These are phyloP conservation scores for Bicyclus anynana DNA, from an alignment of 1,140 invertebrate species.

Conservation along the genomic window DNA sequence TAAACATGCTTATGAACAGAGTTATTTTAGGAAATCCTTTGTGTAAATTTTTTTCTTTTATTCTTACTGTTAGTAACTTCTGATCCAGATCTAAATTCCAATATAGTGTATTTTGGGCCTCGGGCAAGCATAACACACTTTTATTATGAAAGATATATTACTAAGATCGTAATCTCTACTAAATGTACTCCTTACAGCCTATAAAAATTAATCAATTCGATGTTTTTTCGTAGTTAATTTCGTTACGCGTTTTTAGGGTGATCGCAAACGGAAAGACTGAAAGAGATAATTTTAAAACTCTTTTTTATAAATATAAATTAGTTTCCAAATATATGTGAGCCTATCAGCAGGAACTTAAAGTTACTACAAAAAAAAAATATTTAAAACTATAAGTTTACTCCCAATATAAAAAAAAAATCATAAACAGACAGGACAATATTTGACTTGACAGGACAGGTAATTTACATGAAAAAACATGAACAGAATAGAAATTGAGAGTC, in stretches of 20 bases:
- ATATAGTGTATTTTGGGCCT: slow-evolving; percentile 7
- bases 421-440: too few species aligned
- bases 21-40: slow-evolving; percentile 4
- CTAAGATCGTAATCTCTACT: slow-evolving; percentile 40
- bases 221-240: slow-evolving; percentile 30
- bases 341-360: too few species aligned
- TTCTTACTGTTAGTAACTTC: slow-evolving; percentile 1
- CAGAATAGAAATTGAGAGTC: too few species aligned
- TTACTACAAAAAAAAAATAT: too few species aligned
- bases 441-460: too few species aligned
- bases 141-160: slow-evolving; percentile 32
- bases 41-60: slow-evolving; percentile 8
- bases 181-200: slow-evolving; percentile 39
- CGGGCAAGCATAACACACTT: slow-evolving; percentile 13
- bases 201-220: slow-evolving; percentile 57
- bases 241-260: slow-evolving; percentile 33
- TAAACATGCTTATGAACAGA: not conserved
- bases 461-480: too few species aligned
- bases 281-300: not conserved
- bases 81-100: not conserved
- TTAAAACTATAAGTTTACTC: too few species aligned
- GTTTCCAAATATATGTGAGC: too few species aligned
- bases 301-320: too few species aligned
- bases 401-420: too few species aligned
- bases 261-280: slow-evolving; percentile 12